These are phyloP conservation scores for Dasyurus viverrinus DNA, from an alignment of 2,113 vertebrate genomes.

Conservation along the genomic window DNA sequence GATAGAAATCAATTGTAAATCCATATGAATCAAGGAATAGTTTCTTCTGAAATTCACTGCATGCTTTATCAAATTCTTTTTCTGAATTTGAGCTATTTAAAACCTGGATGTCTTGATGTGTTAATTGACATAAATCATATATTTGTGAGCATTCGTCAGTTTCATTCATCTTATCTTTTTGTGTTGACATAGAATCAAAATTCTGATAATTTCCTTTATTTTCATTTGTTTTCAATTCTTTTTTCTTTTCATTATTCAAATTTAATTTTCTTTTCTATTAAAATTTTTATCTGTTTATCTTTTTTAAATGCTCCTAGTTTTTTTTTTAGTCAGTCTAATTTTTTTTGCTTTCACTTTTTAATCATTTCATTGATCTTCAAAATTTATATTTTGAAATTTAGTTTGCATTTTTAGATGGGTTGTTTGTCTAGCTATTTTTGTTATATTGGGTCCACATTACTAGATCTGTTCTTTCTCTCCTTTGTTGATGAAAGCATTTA, in stretches of 20 bases:
- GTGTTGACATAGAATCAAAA: background rate
- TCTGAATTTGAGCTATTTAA: background rate
- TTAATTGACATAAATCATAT: background rate
- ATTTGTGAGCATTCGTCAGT: background rate
- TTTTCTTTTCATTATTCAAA: background rate
- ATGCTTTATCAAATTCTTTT: background rate
- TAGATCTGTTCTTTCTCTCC: background rate
- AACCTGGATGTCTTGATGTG: background rate
- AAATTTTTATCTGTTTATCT: background rate
- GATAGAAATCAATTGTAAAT: background rate
- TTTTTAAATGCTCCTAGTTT: background rate
- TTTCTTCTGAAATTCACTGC: background rate
- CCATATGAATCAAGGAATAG: background rate
- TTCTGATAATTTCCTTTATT: background rate
- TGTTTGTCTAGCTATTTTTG: background rate
- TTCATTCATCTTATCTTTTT: background rate
- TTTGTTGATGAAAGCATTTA: background rate
- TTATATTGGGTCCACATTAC: background rate
- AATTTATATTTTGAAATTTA: background rate
- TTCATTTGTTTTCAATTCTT: background rate
- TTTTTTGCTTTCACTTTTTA: background rate
- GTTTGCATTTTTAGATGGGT: background rate
- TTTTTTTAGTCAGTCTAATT: background rate
- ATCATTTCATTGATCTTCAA: background rate
- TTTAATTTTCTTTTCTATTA: background rate